Conservation (phyloP, 1,140 invertebrate species). For the Helicoverpa armigera region DNA sequence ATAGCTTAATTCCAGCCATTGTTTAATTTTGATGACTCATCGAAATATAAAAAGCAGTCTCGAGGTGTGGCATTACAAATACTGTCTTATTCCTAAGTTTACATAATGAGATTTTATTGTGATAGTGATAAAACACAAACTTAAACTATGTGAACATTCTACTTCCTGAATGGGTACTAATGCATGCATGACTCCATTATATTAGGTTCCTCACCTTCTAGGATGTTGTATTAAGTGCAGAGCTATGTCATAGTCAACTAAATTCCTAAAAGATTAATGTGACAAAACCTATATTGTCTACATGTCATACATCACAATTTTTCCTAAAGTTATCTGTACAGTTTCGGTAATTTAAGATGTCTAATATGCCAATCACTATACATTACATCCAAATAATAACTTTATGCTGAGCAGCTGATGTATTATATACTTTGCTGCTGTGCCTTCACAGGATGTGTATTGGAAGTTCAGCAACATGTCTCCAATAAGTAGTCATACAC, state of each 20-base stretch:
- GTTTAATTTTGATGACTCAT: conserved; percentile 80
- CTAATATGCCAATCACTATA: conserved; percentile 71
- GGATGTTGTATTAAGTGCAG: conserved; percentile 77
- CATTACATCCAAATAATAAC: conserved; percentile 61
- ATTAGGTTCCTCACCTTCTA: conserved; percentile 77
- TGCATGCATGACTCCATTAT: conserved; percentile 75
- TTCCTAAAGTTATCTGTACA: conserved; percentile 87
- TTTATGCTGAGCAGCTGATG: conserved; percentile 72
- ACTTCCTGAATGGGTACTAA: conserved; percentile 79
- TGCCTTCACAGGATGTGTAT: conserved; percentile 62
- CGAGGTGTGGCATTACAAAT: conserved; percentile 85
- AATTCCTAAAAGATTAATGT: conserved; percentile 83
- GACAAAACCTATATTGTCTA: conserved; percentile 87
- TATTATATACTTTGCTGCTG: conserved; percentile 82
- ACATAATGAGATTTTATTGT: conserved; percentile 86
- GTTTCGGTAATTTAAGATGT: conserved; percentile 77
- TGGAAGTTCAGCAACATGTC: conserved; percentile 60
- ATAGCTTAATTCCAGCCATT: conserved; percentile 70
- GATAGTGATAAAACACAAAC: conserved; percentile 85
- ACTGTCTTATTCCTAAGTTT: conserved; percentile 84
- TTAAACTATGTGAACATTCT: conserved; percentile 84
- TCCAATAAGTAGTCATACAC: conserved; percentile 66
- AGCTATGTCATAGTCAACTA: conserved; percentile 78
- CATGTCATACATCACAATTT: conserved; percentile 87
- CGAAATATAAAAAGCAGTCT: conserved; percentile 87